Evolutionary conservation across 2,888 invertebrate species (phyloP), one percentile per base, ranked within the genome.

Genomic region (Baccha elongata): DNA sequence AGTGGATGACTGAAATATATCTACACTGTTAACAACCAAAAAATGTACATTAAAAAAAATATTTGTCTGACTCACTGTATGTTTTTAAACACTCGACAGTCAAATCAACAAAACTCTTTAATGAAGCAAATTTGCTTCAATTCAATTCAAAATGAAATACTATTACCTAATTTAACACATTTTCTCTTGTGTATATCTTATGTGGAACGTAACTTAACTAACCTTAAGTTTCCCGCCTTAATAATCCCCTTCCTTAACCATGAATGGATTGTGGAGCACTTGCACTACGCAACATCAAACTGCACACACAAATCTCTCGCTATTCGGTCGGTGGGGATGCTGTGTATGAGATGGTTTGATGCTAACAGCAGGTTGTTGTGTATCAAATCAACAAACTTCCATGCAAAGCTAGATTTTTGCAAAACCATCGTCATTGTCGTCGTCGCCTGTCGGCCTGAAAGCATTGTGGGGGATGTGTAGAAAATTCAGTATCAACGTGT

Each of bases 401-500:
- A 50, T 11, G 52, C 26, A 42, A 64, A 58, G 69, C 68, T 69
- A 53, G 60, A 62, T 76, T 72, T 83, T 73, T 64, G 78, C 55
- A 48, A 40, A 13, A 13, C 71, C 29, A 37, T 37, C 8, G 35
- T 53, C 8, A 8, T 52, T 6, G 52, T 6, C n/a, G 53, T 35
- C 26, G 8, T n/a, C 1, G 5, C 13, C 26, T 8, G 8, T 8
- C 29, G 29, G 50, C 58, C 52, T 52, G 23, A 29, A 17, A 50
- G 65, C 35, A 44, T 55, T 62, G n/a, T 60, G 68, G 68, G 78
- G 83, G 72, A 62, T 68, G 83, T 68, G 64, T 67, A 32, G 68
- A 46, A 67, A 68, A 64, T 73, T 83, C 72, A 83, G 83, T 83
- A 62, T 72, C 44, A 55, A 58, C 64, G 78, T 68, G 83, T 46